Base-by-base conservation (phyloP, 2,888 invertebrate genomes). In the Chrysolina haemoptera region DNA sequence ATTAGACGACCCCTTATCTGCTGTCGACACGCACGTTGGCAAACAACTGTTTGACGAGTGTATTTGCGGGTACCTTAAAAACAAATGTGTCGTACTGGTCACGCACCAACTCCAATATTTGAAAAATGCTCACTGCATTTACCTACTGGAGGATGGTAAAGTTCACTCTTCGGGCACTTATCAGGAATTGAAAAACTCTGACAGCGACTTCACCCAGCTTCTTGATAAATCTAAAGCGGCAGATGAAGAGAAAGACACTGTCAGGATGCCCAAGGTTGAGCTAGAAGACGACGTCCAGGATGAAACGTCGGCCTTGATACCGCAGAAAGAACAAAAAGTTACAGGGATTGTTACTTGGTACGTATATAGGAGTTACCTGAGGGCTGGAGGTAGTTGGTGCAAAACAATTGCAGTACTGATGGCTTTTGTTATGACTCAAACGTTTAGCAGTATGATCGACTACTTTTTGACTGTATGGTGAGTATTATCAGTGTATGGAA, bases 11-110 rank as follows among this genome's bases (percentile, higher is more conserved):
- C 97, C 97, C 0, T 89, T 97, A 40, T 94, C 95, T 77, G 96
- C 97, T 0, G 96, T 97, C 10, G 97, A 97, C 88, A 91, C 96
- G 0, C 94, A 95, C 84, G 96, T 97, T 1, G 95, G 96, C 0
- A 91, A 94, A 0, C 94, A 96, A 86, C 89, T 97, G 79, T 97
- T 96, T 88, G 94, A 96, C 84, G 91, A 94, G 83, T 96, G 94
- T 83, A 90, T 95, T 66, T 89, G 82, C 40, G 81, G 90, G 6
- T 92, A 92, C 81, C 88, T 96, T 77, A 89, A 90, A 14, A 89
- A 91, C 77, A 92, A 93, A 84, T 93, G 94, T 1, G 88, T 93
- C 22, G 90, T 96, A 62, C 90, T 96, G 35, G 94, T 95, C 77
- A 96, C 96, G 0, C 93, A 93, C 82, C 93, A 93, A 85, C 86